A percentile compares a stretch with the other conserved stretches of the same genome.
These are phyloP conservation scores for Melolontha melolontha DNA, from an alignment of 2,888 invertebrate species.

Conservation along the genomic window DNA sequence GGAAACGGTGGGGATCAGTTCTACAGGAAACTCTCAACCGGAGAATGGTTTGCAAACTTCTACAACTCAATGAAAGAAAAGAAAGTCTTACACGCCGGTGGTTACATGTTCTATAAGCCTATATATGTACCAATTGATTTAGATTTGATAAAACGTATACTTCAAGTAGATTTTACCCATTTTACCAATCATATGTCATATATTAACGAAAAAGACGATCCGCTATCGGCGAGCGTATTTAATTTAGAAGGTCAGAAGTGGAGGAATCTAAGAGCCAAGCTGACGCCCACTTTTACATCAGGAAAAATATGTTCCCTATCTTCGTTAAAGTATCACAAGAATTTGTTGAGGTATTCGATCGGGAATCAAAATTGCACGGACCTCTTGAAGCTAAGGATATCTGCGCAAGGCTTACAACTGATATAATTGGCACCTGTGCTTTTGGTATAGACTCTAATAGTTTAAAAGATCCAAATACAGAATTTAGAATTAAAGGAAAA, in stretches of 20 bases:
- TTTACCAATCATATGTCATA: conserved; percentile 73
- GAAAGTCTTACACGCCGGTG: conserved; percentile 49
- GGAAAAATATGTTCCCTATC: conserved; percentile 48
- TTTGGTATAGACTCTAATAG: conserved; percentile 72
- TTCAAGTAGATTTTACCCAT: conserved; percentile 70
- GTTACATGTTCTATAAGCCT: conserved; percentile 48
- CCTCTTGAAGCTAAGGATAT: conserved; percentile 60
- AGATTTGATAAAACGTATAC: conserved; percentile 59
- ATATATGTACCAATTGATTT: conserved; percentile 50
- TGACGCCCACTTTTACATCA: conserved; percentile 48
- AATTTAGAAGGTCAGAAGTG: conserved; percentile 68
- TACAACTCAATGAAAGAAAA: conserved; percentile 47
- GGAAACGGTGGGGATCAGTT: conserved; percentile 50
- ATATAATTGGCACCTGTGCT: conserved; percentile 71
- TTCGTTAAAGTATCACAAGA: conserved; percentile 38
- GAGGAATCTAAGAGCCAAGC: conserved; percentile 61
- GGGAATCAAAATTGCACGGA: conserved; percentile 2
- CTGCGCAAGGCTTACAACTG: conserved; percentile 69
- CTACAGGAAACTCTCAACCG: conserved; percentile 28
- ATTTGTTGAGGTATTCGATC: conserved; percentile 39
- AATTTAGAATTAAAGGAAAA: conserved; percentile 61
- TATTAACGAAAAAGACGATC: conserved; percentile 70
- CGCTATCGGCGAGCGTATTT: conserved; percentile 71
- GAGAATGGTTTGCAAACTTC: conserved; percentile 37
- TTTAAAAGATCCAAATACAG: conserved; percentile 67